Percentiles rank a stretch among this genome's conserved stretches.
These are phyloP conservation scores for Wiebesia pumilae DNA, from an alignment of 1,140 invertebrate genomes.

Conservation along the genomic window DNA sequence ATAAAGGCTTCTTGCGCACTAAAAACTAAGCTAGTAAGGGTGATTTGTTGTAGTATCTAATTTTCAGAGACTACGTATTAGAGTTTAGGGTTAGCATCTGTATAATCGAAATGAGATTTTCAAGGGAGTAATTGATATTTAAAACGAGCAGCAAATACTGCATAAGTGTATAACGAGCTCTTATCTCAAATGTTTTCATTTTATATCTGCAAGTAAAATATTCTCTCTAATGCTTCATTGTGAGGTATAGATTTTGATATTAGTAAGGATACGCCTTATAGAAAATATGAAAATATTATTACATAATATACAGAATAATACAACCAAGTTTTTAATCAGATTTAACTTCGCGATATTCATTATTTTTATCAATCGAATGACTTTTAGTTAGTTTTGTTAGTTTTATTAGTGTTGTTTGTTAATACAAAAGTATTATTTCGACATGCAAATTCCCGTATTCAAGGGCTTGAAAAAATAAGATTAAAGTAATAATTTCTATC, in stretches of 20 bases:
- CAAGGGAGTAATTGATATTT: conserved; percentile 24
- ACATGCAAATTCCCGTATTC: background rate
- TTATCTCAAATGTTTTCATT: conserved; percentile 20
- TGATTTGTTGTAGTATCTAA: conserved; percentile 65
- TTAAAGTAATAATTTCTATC: no score
- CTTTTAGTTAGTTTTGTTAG: background rate
- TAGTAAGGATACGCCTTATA: background rate
- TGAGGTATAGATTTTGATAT: background rate
- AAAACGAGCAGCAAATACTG: background rate
- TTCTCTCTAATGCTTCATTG: conserved; percentile 10
- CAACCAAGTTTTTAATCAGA: background rate
- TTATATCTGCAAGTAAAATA: background rate
- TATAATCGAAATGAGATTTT: conserved; percentile 3
- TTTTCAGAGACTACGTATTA: background rate
- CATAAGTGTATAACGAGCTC: background rate
- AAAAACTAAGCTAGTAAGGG: conserved; percentile 54
- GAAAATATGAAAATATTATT: background rate
- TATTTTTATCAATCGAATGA: background rate
- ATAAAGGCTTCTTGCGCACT: conserved; percentile 64
- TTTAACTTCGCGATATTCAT: background rate
- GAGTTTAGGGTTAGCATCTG: background rate
- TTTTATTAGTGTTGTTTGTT: background rate
- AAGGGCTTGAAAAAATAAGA: no score
- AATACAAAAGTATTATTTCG: background rate
- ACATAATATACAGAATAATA: background rate